Evolutionary conservation across 2,888 invertebrate species (phyloP).

Genomic region (Gasteruption jaculator): DNA sequence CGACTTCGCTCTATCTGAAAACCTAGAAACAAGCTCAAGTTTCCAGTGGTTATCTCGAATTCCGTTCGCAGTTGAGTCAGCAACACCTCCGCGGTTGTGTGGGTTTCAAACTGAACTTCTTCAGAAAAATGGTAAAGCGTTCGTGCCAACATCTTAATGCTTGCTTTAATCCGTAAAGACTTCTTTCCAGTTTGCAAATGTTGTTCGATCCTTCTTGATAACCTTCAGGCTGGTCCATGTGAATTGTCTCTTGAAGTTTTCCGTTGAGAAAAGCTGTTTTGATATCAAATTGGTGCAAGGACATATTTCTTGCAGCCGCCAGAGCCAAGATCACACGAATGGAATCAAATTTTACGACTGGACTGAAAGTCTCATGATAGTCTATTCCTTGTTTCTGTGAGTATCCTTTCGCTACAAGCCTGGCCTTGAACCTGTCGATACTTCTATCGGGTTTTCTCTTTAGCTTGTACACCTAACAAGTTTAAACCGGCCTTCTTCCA

Average conservation of each 20-base stretch:
- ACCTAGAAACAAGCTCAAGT: no score
- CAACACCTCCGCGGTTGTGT: no score
- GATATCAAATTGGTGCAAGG: conserved; percentile 17
- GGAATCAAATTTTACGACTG: conserved; percentile 14
- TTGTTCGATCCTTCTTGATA: conserved; percentile 25
- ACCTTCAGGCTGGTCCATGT: conserved; percentile 23
- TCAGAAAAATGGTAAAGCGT: conserved; percentile 25
- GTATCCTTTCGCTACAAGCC: no score
- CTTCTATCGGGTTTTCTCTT: conserved; percentile 15
- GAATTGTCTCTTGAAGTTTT: conserved; percentile 17
- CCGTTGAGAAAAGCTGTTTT: conserved; percentile 20
- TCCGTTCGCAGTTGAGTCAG: no score
- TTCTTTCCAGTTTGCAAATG: conserved; percentile 35
- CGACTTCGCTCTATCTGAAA: no score
- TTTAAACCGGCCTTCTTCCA: conserved; percentile 9
- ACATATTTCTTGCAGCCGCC: no score
- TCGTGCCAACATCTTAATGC: conserved; percentile 38
- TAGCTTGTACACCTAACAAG: conserved; percentile 17
- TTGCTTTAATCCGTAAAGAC: conserved; percentile 42
- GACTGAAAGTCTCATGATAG: conserved; percentile 18
- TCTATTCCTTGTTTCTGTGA: conserved; percentile 18
- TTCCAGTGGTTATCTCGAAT: no score
- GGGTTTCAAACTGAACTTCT: conserved; percentile 25
- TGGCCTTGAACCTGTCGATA: conserved; percentile 13
- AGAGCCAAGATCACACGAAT: no score